These are phyloP conservation scores for Neolamprologus sp. DNA, from an alignment of 2,113 vertebrate genomes.

Conservation along the genomic window DNA sequence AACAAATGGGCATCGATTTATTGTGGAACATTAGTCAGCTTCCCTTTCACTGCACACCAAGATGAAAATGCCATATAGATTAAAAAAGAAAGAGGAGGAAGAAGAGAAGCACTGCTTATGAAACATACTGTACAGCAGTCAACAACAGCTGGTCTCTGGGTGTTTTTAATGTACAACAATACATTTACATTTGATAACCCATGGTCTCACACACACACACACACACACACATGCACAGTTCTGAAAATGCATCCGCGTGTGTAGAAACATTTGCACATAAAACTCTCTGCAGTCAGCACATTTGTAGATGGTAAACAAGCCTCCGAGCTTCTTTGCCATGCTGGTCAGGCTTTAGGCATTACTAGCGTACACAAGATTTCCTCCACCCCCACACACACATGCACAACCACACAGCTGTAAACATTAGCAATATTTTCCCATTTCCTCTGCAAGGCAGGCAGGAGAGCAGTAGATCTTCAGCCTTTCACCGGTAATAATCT, in stretches of 20 bases:
- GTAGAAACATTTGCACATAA: not conserved
- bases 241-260: not conserved
- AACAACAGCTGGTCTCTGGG: not conserved
- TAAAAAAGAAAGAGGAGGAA: not conserved
- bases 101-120: not conserved
- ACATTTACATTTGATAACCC: not conserved
- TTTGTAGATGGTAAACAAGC: constrained; percentile 26
- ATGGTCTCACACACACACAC: not conserved
- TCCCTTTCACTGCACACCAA: not conserved
- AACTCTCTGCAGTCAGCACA: constrained; percentile 44
- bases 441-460: constrained; percentile 45
- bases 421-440: constrained; percentile 63
- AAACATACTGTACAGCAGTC: not conserved
- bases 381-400: not conserved
- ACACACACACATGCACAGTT: not conserved
- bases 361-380: constrained; percentile 9
- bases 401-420: constrained; percentile 11
- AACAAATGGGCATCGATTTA: not conserved
- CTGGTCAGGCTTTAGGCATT: constrained; percentile 39
- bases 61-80: not conserved
- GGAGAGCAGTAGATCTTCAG: constrained; percentile 43
- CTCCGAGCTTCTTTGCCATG: constrained; percentile 36
- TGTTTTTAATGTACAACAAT: constrained; percentile 8
- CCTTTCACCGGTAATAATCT: constrained; percentile 60
- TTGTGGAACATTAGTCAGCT: not conserved